These are phyloP conservation scores for Scaptodrosophila lebanonensis DNA, from an alignment of 1,140 invertebrate genomes.

Conservation along the genomic window DNA sequence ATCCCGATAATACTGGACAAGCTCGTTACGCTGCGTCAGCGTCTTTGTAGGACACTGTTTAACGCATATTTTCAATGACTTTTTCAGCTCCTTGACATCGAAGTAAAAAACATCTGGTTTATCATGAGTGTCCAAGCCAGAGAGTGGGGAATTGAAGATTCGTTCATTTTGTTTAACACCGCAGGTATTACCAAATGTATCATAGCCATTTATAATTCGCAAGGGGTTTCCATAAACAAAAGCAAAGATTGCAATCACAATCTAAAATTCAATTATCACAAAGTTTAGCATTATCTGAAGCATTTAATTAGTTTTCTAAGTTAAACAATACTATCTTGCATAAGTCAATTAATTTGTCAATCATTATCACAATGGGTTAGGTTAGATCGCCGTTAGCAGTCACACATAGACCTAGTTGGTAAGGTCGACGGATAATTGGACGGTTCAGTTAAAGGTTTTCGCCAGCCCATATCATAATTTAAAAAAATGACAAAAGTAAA, in stretches of 20 bases:
- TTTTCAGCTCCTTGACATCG: conserved; percentile 85
- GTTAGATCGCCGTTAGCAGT: too few relatives aligned
- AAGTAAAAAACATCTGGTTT: conserved; percentile 91
- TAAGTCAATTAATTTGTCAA: too few relatives aligned
- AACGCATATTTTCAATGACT: conserved; percentile 92
- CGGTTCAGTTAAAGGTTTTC: too few relatives aligned
- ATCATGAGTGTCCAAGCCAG: conserved; percentile 88
- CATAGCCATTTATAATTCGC: conserved; percentile 93
- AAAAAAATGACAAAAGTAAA: too few relatives aligned
- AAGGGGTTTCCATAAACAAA: conserved; percentile 92
- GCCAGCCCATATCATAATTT: too few relatives aligned
- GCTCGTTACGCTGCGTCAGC: conserved; percentile 82
- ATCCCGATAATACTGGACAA: conserved; percentile 85
- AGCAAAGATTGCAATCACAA: conserved; percentile 91
- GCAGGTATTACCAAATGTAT: conserved; percentile 97
- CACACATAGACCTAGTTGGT: too few relatives aligned
- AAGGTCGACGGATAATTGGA: too few relatives aligned
- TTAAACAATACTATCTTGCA: too few relatives aligned
- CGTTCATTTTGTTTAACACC: conserved; percentile 88
- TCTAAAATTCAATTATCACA: conserved; percentile 78
- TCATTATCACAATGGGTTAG: too few relatives aligned
- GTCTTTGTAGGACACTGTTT: conserved; percentile 88
- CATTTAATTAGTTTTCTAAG: too few relatives aligned
- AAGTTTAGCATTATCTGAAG: too few relatives aligned
- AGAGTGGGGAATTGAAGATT: conserved; percentile 85